Base-by-base conservation (phyloP, 2,888 invertebrate genomes). In the Microdon myrmicae region DNA sequence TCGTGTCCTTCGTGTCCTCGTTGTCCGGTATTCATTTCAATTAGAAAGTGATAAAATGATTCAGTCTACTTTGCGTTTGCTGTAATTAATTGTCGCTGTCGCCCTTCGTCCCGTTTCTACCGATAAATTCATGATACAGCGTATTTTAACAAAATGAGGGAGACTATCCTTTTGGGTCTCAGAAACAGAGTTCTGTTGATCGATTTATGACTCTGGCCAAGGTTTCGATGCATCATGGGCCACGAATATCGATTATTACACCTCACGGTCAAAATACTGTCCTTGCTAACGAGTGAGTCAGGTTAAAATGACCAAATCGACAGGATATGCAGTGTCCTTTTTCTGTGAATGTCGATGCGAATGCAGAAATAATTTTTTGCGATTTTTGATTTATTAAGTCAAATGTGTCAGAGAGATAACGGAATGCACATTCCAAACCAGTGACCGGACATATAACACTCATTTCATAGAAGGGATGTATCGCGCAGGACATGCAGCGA, bases 341-440 rank as follows among this genome's bases (percentile, higher is more conserved):
- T 9, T 16, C 13, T n/a, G 10, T 20, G 3, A 20, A 10, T 4
- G 39, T 14, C 22, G 45, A 2, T 41, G 48, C 17, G 22, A 19
- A 35, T 58, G 64, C 37, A 64, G 66, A 68, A 68, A 68, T 68
- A 61, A 69, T 68, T 70, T 71, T 59, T 47, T 20, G 49, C 64
- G 68, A 68, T 68, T 67, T 71, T 71, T 71, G 72, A 73, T 73
- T 72, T 73, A 72, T 72, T 69, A 69, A 70, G 71, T 71, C 72
- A 71, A 70, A 70, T 69, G 71, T 71, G 71, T 71, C 72, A 69
- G 60, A 68, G 66, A 68, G 70, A 71, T 69, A 64, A 55, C 58
- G 59, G 32, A 34, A 29, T 58, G 43, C 54, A 56, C 47, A 58
- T 56, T 58, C 49, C 23, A 49, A 32, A 23, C 22, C 34, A 29